A percentile compares a stretch with the other conserved stretches of the same genome.
phyloP scores from a whole-genome alignment of 2,797 vertebrate genomes.

The Benthosema pterotum region DNA sequence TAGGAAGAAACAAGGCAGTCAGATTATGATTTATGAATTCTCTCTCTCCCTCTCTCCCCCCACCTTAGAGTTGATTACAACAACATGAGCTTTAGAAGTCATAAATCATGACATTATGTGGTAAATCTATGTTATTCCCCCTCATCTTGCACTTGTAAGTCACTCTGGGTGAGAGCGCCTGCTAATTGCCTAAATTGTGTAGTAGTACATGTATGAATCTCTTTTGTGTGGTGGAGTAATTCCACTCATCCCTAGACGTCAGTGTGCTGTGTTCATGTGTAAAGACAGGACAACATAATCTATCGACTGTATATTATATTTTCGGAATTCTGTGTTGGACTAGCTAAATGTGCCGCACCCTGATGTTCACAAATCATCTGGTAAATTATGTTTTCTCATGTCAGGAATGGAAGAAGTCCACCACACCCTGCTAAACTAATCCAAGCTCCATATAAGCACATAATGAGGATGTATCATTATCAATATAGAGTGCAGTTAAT shows the following conservation, averaged over 20 bases:
- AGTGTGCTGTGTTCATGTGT: no score
- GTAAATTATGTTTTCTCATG: no score
- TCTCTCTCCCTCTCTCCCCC: slow-evolving; percentile 11
- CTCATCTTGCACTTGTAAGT: slow-evolving; percentile 6
- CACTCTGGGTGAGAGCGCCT: neutral
- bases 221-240: neutral
- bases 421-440: no score
- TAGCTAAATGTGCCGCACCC: no score
- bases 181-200: neutral
- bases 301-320: no score
- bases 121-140: slow-evolving; percentile 28
- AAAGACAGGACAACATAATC: no score
- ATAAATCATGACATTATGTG: slow-evolving; percentile 46
- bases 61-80: slow-evolving; percentile 22
- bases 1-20: slow-evolving; percentile 38
- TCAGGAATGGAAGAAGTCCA: no score
- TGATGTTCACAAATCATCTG: no score
- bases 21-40: slow-evolving; percentile 37
- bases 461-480: no score
- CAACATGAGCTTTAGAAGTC: slow-evolving; percentile 28
- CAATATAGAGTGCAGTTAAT: no score
- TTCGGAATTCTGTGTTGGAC: no score
- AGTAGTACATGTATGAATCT: neutral
- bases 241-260: neutral
- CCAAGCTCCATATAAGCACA: no score